Percentiles rank a stretch among this genome's conserved stretches.
Conservation (phyloP, 2,888 invertebrate species). For the Drosophila quinaria region DNA sequence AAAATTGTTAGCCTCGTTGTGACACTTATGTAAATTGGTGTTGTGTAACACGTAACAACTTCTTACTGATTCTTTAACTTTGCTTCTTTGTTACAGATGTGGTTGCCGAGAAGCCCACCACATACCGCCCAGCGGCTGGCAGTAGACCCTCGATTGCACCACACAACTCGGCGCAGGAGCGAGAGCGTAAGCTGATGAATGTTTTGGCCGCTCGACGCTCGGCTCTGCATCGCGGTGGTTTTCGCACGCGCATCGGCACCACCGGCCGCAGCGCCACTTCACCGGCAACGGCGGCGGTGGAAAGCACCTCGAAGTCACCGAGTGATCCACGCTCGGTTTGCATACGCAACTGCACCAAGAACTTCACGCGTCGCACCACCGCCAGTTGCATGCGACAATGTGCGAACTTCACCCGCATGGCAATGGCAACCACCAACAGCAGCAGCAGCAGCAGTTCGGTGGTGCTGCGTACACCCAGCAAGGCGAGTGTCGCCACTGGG, state of each 20-base stretch:
- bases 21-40: slow-evolving; percentile 1
- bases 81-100: slow-evolving; percentile 64
- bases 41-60: slow-evolving; percentile 1
- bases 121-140: slow-evolving; percentile 74
- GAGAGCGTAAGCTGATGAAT: slow-evolving; percentile 88
- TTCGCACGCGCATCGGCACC: slow-evolving; percentile 85
- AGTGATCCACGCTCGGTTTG: slow-evolving; percentile 83
- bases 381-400: slow-evolving; percentile 86
- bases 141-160: slow-evolving; percentile 69
- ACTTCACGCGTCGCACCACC: slow-evolving; percentile 85
- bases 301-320: slow-evolving; percentile 83
- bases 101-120: slow-evolving; percentile 75
- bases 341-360: slow-evolving; percentile 85
- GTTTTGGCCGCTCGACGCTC: slow-evolving; percentile 88
- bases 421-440: slow-evolving; percentile 56
- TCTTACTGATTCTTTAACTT: slow-evolving; percentile 28
- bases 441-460: slow-evolving; percentile 52
- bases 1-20: not conserved
- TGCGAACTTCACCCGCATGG: slow-evolving; percentile 80
- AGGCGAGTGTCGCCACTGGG: slow-evolving; percentile 37
- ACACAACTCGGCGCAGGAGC: slow-evolving; percentile 83
- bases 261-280: slow-evolving; percentile 79
- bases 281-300: slow-evolving; percentile 60
- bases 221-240: slow-evolving; percentile 87
- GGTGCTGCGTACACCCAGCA: slow-evolving; percentile 50